phyloP scores from a whole-genome alignment of 2,113 vertebrate species.

The Ictidomys tridecemlineatus region DNA sequence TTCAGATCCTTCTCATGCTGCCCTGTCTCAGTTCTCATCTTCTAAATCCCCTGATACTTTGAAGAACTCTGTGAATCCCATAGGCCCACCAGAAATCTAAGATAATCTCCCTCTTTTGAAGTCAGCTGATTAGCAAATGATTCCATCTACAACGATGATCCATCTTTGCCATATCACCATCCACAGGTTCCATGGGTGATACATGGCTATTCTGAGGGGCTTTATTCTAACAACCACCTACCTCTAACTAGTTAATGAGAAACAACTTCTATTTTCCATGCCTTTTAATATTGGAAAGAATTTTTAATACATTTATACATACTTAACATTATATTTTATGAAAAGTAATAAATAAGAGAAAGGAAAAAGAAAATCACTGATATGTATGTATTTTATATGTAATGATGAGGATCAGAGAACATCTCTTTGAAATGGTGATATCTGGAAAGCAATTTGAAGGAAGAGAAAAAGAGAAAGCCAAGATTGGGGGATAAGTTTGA shows the following conservation, averaged over 20 bases:
- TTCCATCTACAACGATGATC: not conserved
- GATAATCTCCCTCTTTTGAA: not conserved
- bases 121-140: not conserved
- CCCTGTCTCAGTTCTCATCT: not conserved
- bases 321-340: not conserved
- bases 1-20: not conserved
- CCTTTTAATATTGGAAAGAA: not conserved
- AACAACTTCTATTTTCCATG: not conserved
- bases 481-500: not conserved
- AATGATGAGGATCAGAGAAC: not conserved
- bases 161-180: not conserved
- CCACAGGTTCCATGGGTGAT: not conserved
- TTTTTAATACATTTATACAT: not conserved
- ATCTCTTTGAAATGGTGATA: not conserved
- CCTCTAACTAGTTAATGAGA: not conserved
- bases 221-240: not conserved
- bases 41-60: not conserved
- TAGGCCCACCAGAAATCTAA: not conserved
- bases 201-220: not conserved
- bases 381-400: not conserved
- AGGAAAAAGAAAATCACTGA: not conserved
- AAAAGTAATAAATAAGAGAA: not conserved
- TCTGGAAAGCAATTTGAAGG: constrained; percentile 4
- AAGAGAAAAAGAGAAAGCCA: not conserved
- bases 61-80: not conserved